phyloP scores from a whole-genome alignment of 2,797 vertebrate species.

The Acanthurus tractus region DNA sequence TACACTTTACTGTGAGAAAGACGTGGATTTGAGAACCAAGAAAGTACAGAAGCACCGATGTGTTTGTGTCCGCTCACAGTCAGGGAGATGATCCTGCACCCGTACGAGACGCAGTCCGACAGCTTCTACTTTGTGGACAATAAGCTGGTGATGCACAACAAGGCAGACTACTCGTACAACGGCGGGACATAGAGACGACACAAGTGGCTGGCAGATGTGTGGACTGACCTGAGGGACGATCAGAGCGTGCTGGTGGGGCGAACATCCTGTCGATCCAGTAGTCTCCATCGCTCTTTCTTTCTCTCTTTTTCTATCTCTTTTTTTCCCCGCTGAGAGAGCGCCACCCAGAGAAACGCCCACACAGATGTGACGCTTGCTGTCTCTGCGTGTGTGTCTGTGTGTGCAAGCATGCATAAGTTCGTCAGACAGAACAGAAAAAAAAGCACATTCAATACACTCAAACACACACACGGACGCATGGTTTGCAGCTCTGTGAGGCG shows the following conservation, averaged over 20 bases:
- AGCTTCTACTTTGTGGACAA: slow-evolving; percentile 99
- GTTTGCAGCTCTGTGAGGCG: neutral
- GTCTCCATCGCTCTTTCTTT: slow-evolving; percentile 34
- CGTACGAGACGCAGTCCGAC: slow-evolving; percentile 98
- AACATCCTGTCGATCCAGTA: slow-evolving; percentile 46
- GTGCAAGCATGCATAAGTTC: slow-evolving; percentile 24
- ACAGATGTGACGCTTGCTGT: slow-evolving; percentile 21
- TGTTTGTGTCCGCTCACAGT: slow-evolving; percentile 81
- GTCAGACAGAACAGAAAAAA: slow-evolving; percentile 8
- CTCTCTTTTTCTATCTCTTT: slow-evolving; percentile 21
- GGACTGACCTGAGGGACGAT: slow-evolving; percentile 54
- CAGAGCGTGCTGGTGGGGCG: slow-evolving; percentile 40
- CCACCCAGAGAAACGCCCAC: slow-evolving; percentile 17
- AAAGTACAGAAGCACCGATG: neutral
- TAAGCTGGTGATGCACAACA: slow-evolving; percentile 99
- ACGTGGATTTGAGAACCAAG: neutral
- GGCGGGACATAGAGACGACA: slow-evolving; percentile 87
- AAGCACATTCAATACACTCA: slow-evolving; percentile 3
- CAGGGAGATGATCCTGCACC: slow-evolving; percentile 95
- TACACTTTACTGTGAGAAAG: neutral
- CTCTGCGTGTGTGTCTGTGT: slow-evolving; percentile 25
- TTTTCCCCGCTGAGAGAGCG: slow-evolving; percentile 30
- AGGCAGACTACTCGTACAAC: slow-evolving; percentile 98
- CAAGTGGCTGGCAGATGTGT: slow-evolving; percentile 39
- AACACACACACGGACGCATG: slow-evolving; percentile 38